phyloP scores from a whole-genome alignment of 2,888 invertebrate species.

The Gibbula magus region DNA sequence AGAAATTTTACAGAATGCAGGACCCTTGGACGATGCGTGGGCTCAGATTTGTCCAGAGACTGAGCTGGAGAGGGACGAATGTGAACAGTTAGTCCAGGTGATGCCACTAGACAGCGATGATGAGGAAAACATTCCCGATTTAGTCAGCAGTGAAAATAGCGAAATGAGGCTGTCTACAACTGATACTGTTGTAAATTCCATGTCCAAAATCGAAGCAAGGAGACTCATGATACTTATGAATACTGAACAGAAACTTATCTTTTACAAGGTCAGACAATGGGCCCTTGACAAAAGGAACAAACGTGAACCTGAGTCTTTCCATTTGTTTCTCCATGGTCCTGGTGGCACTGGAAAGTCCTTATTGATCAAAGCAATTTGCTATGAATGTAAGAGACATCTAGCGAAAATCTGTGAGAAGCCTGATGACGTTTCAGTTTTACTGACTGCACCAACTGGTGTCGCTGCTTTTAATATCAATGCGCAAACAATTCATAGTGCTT shows the following conservation, averaged over 20 bases:
- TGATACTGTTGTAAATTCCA: no score
- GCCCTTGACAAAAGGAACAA: slow-evolving; percentile 9
- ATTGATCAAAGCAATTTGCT: slow-evolving; percentile 21
- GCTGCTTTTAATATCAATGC: no score
- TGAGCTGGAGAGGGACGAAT: neutral
- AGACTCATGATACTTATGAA: neutral
- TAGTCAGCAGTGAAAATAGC: no score
- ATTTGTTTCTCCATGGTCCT: slow-evolving; percentile 28
- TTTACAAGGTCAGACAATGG: slow-evolving; percentile 32
- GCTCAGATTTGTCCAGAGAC: neutral
- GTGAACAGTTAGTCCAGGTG: no score
- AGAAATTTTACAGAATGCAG: neutral
- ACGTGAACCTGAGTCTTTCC: neutral
- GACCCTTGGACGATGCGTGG: slow-evolving; percentile 15
- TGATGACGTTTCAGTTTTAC: slow-evolving; percentile 18
- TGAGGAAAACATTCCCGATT: no score
- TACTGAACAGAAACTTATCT: slow-evolving; percentile 23
- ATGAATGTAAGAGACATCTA: slow-evolving; percentile 24
- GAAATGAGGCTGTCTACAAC: no score
- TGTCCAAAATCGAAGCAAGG: neutral
- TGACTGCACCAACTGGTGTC: no score
- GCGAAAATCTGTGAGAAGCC: neutral
- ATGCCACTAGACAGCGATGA: no score
- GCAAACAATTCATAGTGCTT: no score
- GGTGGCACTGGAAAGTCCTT: no score